Evolutionary conservation across 2,113 vertebrate species (phyloP).

Genomic region (Lethenteron camtschaticum): DNA sequence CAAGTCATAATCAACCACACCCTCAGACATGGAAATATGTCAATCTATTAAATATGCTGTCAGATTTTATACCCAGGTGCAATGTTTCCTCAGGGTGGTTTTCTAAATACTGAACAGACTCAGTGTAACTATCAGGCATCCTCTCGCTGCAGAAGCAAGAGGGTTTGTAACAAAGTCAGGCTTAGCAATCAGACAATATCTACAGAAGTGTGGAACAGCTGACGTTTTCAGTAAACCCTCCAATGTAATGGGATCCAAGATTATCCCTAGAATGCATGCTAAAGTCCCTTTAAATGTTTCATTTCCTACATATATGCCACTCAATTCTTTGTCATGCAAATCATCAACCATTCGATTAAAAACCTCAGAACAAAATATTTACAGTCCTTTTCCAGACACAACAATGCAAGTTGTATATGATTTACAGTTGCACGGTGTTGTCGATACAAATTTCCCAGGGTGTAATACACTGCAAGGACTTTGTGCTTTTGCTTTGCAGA

Average conservation of each 20-base stretch:
- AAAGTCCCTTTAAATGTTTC: slow-evolving; percentile 9
- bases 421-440: too few relatives aligned
- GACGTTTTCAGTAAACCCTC: slow-evolving; percentile 12
- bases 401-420: too few relatives aligned
- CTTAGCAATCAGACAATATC: slow-evolving; percentile 9
- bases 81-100: slow-evolving; percentile 9
- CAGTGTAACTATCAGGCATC: slow-evolving; percentile 8
- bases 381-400: slow-evolving; percentile 7
- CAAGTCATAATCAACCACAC: too few relatives aligned
- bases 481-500: too few relatives aligned
- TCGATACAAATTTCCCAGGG: too few relatives aligned
- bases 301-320: slow-evolving; percentile 7
- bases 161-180: not conserved
- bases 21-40: slow-evolving; percentile 7
- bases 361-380: slow-evolving; percentile 9
- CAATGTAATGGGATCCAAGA: slow-evolving; percentile 12
- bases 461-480: too few relatives aligned
- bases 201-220: slow-evolving; percentile 11
- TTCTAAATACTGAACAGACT: slow-evolving; percentile 8
- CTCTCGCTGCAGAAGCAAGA: slow-evolving; percentile 9
- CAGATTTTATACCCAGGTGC: slow-evolving; percentile 10
- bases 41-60: slow-evolving; percentile 13
- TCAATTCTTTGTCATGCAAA: slow-evolving; percentile 9
- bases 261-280: slow-evolving; percentile 11
- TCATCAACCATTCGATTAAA: slow-evolving; percentile 9